phyloP scores from a whole-genome alignment of 2,797 vertebrate species.

The Mormyrops attenuatus region DNA sequence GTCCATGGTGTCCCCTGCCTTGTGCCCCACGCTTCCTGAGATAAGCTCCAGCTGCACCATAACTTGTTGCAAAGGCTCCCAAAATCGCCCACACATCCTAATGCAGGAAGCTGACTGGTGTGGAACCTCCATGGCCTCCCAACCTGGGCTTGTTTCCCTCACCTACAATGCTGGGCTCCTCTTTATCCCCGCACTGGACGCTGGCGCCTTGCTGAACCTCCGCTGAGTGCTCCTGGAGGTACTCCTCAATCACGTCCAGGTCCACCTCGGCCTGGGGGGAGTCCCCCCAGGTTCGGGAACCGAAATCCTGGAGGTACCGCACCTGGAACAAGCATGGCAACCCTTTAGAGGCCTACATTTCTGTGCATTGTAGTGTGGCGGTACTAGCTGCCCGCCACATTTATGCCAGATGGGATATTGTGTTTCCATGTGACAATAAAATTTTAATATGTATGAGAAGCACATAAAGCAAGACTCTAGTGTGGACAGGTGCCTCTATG shows the following conservation, averaged over 20 bases:
- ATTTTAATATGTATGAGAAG: not conserved
- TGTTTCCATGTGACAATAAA: not conserved
- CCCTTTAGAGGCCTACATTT: not conserved
- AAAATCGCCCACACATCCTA: not conserved
- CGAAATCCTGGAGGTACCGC: conserved; percentile 51
- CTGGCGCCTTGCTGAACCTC: conserved; percentile 52
- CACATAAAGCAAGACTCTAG: not conserved
- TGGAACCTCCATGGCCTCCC: not conserved
- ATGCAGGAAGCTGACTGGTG: not conserved
- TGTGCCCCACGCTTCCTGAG: not conserved
- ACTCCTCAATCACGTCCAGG: conserved; percentile 71
- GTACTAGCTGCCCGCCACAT: not conserved
- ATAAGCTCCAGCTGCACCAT: not conserved
- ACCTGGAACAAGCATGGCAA: conserved; percentile 41
- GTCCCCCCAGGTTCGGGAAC: conserved; percentile 43
- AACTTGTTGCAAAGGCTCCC: not conserved
- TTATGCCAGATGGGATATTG: not conserved
- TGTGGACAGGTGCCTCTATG: not conserved
- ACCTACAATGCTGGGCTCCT: conserved; percentile 48
- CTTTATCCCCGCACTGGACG: conserved; percentile 27
- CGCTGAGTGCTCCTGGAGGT: conserved; percentile 65
- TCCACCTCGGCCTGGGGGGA: conserved; percentile 52
- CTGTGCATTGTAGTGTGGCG: not conserved
- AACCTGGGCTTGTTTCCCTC: not conserved
- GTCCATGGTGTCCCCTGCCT: not conserved